phyloP scores from a whole-genome alignment of 2,113 vertebrate genomes.

The Chunga burmeisteri region DNA sequence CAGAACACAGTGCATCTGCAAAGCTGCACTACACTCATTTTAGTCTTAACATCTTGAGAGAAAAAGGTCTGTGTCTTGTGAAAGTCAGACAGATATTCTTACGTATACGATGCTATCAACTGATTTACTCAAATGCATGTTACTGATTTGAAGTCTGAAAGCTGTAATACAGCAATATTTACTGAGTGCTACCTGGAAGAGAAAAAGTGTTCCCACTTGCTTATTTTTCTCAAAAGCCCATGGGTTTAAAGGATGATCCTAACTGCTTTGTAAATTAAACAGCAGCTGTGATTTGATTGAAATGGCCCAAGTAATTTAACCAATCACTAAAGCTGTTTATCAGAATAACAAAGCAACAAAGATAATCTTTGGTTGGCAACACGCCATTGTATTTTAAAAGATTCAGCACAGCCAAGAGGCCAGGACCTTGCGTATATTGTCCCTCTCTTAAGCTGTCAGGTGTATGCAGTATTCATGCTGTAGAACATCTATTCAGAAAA shows the following conservation, averaged over 20 bases:
- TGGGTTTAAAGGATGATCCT: not conserved
- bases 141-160: not conserved
- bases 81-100: not conserved
- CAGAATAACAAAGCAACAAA: conserved; percentile 2
- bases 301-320: conserved; percentile 2
- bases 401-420: not conserved
- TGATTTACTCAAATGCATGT: not conserved
- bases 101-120: not conserved
- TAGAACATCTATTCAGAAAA: not conserved
- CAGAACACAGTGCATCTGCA: not conserved
- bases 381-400: not conserved
- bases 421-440: not conserved
- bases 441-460: not conserved
- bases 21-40: not conserved
- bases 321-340: not conserved
- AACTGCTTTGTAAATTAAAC: conserved; percentile 10
- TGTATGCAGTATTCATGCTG: not conserved
- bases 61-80: not conserved
- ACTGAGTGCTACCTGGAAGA: not conserved
- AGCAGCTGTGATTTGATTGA: conserved; percentile 9
- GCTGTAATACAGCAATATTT: not conserved
- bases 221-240: not conserved
- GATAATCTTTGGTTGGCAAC: not conserved
- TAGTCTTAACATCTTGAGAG: not conserved
- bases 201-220: not conserved